These are phyloP conservation scores for Dendrolimus kikuchii DNA, from an alignment of 1,140 invertebrate genomes.

Conservation along the genomic window DNA sequence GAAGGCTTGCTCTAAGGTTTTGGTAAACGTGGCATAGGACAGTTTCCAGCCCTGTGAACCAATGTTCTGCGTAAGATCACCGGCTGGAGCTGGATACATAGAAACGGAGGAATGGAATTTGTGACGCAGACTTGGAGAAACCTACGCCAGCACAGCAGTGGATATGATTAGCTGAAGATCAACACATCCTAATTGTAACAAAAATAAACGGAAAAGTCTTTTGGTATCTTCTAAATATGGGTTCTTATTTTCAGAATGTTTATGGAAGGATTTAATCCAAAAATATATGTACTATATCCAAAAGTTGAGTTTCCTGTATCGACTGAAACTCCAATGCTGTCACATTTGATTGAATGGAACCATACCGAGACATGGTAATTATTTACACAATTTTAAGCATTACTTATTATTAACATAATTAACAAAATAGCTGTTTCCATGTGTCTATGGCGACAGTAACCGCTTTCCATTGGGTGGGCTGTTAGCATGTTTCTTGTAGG, in stretches of 20 bases:
- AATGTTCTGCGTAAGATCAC: no score
- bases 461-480: no score
- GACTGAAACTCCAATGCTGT: conserved; percentile 80
- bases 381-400: background rate
- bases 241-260: conserved; percentile 72
- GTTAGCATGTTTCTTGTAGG: no score
- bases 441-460: background rate
- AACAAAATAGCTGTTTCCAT: background rate
- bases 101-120: no score
- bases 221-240: no score
- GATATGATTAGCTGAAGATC: no score
- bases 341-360: conserved; percentile 80
- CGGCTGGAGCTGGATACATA: no score
- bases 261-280: conserved; percentile 75
- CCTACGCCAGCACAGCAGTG: no score
- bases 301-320: conserved; percentile 79
- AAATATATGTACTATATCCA: conserved; percentile 75
- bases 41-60: background rate
- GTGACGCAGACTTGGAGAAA: no score
- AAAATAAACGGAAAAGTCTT: no score
- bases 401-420: background rate
- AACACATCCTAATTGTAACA: no score
- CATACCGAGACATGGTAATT: conserved; percentile 71
- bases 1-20: background rate
- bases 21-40: background rate